Percentiles rank a stretch among this genome's conserved stretches.
Conservation (phyloP, 2,888 invertebrate species). For the Uropetala carovei region DNA sequence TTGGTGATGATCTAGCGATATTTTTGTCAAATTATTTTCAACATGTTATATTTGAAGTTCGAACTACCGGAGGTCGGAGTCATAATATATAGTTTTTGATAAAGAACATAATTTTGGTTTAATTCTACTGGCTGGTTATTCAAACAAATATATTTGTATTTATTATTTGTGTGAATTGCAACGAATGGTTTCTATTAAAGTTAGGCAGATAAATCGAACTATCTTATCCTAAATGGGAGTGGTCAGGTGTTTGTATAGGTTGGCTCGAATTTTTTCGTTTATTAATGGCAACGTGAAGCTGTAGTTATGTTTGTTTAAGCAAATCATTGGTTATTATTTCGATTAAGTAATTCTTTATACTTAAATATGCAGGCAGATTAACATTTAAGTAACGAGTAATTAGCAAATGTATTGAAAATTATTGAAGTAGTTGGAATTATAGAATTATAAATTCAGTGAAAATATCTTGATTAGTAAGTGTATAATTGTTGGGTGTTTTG, state of each 20-base stretch:
- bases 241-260: neutral
- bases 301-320: too few relatives aligned
- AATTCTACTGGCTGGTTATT: neutral
- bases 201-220: neutral
- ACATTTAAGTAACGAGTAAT: too few relatives aligned
- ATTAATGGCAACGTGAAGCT: neutral
- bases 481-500: too few relatives aligned
- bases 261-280: neutral
- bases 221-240: neutral
- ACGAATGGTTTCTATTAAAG: neutral
- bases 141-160: neutral
- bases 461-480: too few relatives aligned
- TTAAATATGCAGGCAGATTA: too few relatives aligned
- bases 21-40: neutral
- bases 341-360: too few relatives aligned
- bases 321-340: too few relatives aligned
- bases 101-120: neutral
- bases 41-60: neutral
- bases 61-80: neutral
- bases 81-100: neutral
- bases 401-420: too few relatives aligned
- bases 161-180: neutral
- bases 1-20: conserved; percentile 3
- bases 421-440: too few relatives aligned
- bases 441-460: too few relatives aligned